Conservation (phyloP, 2,797 vertebrate genomes). For the Crocidura indochinensis region DNA sequence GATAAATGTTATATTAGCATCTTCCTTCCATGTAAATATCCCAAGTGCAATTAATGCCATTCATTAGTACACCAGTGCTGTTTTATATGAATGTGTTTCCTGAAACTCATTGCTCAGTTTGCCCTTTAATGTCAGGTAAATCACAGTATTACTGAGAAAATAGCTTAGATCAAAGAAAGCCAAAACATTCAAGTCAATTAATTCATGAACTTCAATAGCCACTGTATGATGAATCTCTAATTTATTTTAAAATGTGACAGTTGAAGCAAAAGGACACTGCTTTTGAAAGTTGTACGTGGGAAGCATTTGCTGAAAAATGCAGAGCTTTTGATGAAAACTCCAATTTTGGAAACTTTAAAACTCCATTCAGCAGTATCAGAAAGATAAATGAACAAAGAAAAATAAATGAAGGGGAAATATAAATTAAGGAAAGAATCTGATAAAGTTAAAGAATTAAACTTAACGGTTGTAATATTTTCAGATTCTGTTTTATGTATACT, state of each 20-base stretch:
- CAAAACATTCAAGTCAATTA: conserved; percentile 85
- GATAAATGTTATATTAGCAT: conserved; percentile 73
- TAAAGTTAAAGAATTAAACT: conserved; percentile 73
- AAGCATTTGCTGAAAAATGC: conserved; percentile 69
- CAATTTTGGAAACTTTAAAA: conserved; percentile 60
- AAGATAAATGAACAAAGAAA: conserved; percentile 68
- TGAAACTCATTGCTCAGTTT: conserved; percentile 33
- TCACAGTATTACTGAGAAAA: conserved; percentile 70
- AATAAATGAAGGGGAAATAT: conserved; percentile 62
- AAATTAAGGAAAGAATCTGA: conserved; percentile 67
- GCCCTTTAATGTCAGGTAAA: conserved; percentile 79
- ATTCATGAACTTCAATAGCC: conserved; percentile 81
- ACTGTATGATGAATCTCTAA: conserved; percentile 72
- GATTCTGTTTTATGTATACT: conserved; percentile 84
- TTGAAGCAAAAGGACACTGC: conserved; percentile 49
- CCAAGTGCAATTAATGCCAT: conserved; percentile 45
- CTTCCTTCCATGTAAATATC: conserved; percentile 54
- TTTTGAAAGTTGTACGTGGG: conserved; percentile 62
- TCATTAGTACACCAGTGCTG: conserved; percentile 39
- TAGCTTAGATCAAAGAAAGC: conserved; percentile 81
- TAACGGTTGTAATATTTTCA: conserved; percentile 73
- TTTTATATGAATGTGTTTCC: neutral
- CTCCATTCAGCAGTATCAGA: conserved; percentile 30
- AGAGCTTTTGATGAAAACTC: conserved; percentile 43
- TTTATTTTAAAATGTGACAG: conserved; percentile 80